Percentiles rank a stretch among this genome's conserved stretches.
Conservation (phyloP, 53 echinoderm and acorn worm genomes). For the Arbacia lixula region DNA sequence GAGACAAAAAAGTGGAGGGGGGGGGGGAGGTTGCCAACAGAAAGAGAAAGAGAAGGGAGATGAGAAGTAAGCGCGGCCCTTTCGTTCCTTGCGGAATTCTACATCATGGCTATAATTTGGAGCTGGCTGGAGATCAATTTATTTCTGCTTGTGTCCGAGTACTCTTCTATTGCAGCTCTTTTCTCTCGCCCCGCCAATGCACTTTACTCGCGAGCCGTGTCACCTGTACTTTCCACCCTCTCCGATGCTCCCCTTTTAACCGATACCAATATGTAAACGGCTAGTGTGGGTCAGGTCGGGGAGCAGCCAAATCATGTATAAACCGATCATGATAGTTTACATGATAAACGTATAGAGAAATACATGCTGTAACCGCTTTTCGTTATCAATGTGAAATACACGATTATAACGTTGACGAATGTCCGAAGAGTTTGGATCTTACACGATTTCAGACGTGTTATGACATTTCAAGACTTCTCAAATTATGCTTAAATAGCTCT, state of each 20-base stretch:
- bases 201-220: constrained; percentile 21
- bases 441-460: too few relatives aligned
- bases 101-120: constrained; percentile 45
- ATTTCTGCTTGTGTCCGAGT: constrained; percentile 35
- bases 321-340: not conserved
- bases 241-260: constrained; percentile 10
- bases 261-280: too few relatives aligned
- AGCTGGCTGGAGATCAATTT: constrained; percentile 45
- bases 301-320: constrained; percentile 21
- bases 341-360: too few relatives aligned
- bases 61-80: constrained; percentile 4
- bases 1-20: not conserved
- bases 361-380: too few relatives aligned
- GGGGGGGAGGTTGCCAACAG: not conserved
- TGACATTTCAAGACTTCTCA: too few relatives aligned
- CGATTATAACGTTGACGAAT: not conserved
- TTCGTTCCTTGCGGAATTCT: constrained; percentile 35
- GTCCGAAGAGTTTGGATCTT: too few relatives aligned
- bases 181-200: constrained; percentile 40
- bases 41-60: not conserved
- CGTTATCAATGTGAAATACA: not conserved
- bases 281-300: not conserved
- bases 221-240: constrained; percentile 27
- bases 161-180: not conserved
- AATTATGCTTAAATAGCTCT: too few relatives aligned